Evolutionary conservation across 2,797 vertebrate genomes (phyloP), one percentile per base, ranked within the genome.

Genomic region (Microtus agrestis): DNA sequence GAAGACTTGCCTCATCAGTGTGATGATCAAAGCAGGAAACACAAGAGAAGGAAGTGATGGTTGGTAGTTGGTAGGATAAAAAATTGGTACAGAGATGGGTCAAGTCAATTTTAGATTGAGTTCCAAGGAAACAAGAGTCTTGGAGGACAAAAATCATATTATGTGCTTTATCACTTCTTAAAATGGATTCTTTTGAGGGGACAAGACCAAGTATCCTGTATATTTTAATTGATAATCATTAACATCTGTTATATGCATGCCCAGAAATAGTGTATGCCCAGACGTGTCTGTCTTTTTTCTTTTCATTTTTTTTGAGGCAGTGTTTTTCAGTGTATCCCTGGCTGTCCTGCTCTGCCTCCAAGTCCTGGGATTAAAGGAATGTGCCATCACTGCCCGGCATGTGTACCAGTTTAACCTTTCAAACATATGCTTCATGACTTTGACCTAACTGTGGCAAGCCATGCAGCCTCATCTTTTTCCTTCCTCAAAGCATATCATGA

Each of bases 41-140:
- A 10, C 1, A n/a, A 88, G 71, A 69, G 59, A 46, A 69, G 81
- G 25, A 74, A 56, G 54, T 91, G 34, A 88, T 23, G 1, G 54
- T 56, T 56, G 54, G 54, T 1, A 74, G 46, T 37, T 40, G 15
- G 15, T 84, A 61, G 71, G 0, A 5, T 15, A 6, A 25, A 9
- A 86, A 46, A 5, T 5, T 43, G 46, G n/a, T 77, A 23, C 80
- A 40, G 1, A 29, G 13, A 71, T 46, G 34, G 25, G 27, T 76
- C 31, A 95, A 65, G 31, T 74, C 46, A 73, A 61, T 48, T 94
- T 87, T 78, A 85, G 29, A 91, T 85, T 69, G 11, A 80, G 25
- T 81, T 93, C n/a, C 77, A 88, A 82, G 31, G 27, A 91, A 94
- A 77, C 37, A 40, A 71, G 7, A 13, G 8, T 4, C 90, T 25